Percentiles rank a stretch among this genome's conserved stretches.
phyloP scores from a whole-genome alignment of 2,797 vertebrate genomes.

The Tapirus indicus region DNA sequence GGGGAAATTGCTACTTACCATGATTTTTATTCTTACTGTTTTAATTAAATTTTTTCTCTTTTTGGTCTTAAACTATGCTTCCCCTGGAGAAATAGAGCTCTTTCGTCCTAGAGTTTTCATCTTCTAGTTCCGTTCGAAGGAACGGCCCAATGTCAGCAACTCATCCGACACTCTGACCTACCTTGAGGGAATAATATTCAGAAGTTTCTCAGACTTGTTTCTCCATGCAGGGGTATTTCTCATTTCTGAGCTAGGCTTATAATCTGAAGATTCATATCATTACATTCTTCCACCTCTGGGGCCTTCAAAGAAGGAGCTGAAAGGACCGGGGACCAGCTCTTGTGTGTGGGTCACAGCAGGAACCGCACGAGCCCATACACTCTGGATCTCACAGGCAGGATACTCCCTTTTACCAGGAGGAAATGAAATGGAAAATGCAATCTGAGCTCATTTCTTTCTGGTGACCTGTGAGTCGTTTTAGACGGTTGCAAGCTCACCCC shows the following conservation, averaged over 20 bases:
- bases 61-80: neutral
- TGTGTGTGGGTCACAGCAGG: neutral
- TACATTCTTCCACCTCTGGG: neutral
- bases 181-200: neutral
- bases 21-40: neutral
- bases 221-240: neutral
- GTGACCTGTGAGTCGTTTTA: neutral
- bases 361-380: neutral
- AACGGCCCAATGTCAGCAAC: neutral
- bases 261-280: neutral
- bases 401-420: neutral
- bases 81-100: neutral
- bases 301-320: constrained; percentile 45
- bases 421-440: neutral
- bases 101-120: neutral
- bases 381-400: neutral
- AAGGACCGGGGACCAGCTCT: neutral
- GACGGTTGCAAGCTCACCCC: neutral
- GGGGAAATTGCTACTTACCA: neutral
- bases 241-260: neutral
- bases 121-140: neutral
- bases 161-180: neutral
- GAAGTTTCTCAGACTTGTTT: neutral
- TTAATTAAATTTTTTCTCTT: neutral
- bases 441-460: constrained; percentile 33